A percentile compares a stretch with the other conserved stretches of the same genome.
Evolutionary conservation across 2,888 invertebrate genomes (phyloP).

Genomic region (Cyclophora punctaria): DNA sequence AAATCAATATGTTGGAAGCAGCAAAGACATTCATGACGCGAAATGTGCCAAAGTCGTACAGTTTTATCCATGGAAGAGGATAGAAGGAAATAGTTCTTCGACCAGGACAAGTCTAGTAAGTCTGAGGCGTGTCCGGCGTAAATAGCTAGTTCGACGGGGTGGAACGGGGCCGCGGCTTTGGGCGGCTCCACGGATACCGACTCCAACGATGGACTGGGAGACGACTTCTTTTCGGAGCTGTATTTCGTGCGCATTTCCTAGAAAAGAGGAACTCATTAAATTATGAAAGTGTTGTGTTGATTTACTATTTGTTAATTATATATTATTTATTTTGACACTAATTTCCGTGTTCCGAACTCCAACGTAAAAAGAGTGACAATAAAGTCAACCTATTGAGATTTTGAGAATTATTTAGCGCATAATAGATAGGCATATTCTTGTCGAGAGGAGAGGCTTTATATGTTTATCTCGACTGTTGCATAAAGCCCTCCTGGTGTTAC

Average conservation of each 20-base stretch:
- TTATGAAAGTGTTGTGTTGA: too few relatives aligned
- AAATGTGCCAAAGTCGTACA: conserved; percentile 96
- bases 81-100: conserved; percentile 98
- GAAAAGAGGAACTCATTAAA: not conserved
- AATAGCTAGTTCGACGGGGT: conserved; percentile 92
- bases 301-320: too few relatives aligned
- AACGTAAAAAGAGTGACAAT: too few relatives aligned
- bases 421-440: too few relatives aligned
- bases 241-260: conserved; percentile 97
- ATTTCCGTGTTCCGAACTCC: too few relatives aligned
- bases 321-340: too few relatives aligned
- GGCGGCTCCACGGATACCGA: conserved; percentile 80
- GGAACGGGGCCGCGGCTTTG: conserved; percentile 82
- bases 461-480: too few relatives aligned
- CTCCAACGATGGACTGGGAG: conserved; percentile 94
- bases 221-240: conserved; percentile 89
- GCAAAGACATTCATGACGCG: conserved; percentile 96
- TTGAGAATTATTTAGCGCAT: too few relatives aligned
- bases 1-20: conserved; percentile 99
- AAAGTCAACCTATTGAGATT: too few relatives aligned
- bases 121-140: conserved; percentile 97
- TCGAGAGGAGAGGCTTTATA: too few relatives aligned
- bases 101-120: conserved; percentile 97
- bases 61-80: conserved; percentile 99
- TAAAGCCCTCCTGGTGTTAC: too few relatives aligned